phyloP scores from a whole-genome alignment of 2,888 invertebrate genomes.

The Drosophila silvestris region DNA sequence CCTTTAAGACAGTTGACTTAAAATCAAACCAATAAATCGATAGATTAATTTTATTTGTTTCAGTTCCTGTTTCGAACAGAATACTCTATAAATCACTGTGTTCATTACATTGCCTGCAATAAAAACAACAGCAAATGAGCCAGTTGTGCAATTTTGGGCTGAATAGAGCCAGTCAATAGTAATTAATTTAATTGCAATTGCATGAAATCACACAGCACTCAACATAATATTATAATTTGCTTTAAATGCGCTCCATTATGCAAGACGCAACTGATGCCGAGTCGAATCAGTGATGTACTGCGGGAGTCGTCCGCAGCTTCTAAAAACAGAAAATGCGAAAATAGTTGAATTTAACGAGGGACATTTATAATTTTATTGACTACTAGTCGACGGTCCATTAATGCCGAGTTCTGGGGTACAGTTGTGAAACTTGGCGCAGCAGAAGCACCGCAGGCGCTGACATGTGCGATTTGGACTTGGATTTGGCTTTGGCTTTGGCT shows the following conservation, averaged over 20 bases:
- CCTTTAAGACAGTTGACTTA: background rate
- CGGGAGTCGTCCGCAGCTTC: slow-evolving; percentile 12
- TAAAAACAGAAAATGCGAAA: slow-evolving; percentile 48
- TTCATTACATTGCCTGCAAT: slow-evolving; percentile 29
- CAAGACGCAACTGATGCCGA: slow-evolving; percentile 38
- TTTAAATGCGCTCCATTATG: slow-evolving; percentile 64
- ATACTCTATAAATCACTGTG: slow-evolving; percentile 2
- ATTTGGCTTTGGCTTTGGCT: slow-evolving; percentile 29
- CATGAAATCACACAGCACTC: slow-evolving; percentile 68
- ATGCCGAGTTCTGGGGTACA: slow-evolving; percentile 57
- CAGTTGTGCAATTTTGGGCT: slow-evolving; percentile 52
- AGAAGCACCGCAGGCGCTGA: slow-evolving; percentile 63
- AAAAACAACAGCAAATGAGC: slow-evolving; percentile 21
- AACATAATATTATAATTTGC: slow-evolving; percentile 72
- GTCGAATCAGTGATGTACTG: slow-evolving; percentile 51
- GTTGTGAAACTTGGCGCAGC: slow-evolving; percentile 68
- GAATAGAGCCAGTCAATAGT: slow-evolving; percentile 46
- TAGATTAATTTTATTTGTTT: background rate
- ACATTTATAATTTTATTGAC: slow-evolving; percentile 75
- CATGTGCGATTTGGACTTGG: slow-evolving; percentile 49
- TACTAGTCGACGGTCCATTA: slow-evolving; percentile 50
- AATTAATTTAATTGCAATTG: slow-evolving; percentile 70
- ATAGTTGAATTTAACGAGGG: slow-evolving; percentile 71
- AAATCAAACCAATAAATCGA: background rate
- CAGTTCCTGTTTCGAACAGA: background rate